Evolutionary conservation across 2,113 vertebrate genomes (phyloP).

Genomic region (Vimba vimba): DNA sequence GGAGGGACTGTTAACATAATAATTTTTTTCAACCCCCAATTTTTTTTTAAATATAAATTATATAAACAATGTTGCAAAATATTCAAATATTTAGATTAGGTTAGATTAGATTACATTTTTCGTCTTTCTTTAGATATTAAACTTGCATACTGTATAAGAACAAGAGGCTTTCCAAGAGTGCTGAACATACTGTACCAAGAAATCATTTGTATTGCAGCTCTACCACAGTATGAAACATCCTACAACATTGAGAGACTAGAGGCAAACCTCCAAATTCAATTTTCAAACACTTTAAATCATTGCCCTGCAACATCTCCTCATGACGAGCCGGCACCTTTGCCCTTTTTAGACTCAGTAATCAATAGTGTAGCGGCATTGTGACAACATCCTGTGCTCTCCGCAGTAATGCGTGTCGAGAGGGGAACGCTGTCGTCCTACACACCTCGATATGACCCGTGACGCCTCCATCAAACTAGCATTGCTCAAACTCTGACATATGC

Average conservation of each 20-base stretch:
- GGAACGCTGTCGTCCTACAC: constrained; percentile 41
- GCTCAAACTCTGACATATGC: constrained; percentile 47
- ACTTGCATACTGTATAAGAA: not conserved
- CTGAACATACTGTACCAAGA: not conserved
- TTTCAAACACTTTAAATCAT: not conserved
- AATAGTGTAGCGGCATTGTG: constrained; percentile 15
- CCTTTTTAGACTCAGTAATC: constrained; percentile 43
- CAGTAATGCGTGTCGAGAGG: constrained; percentile 5
- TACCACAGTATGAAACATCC: not conserved
- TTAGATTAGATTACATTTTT: too few species aligned
- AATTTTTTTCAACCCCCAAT: too few species aligned
- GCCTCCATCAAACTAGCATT: constrained; percentile 22
- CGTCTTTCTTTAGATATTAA: not conserved
- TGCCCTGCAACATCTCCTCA: not conserved
- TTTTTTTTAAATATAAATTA: too few species aligned
- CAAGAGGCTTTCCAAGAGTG: not conserved
- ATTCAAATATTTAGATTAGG: too few species aligned
- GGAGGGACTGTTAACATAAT: too few species aligned
- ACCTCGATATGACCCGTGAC: constrained; percentile 8
- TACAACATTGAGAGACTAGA: not conserved
- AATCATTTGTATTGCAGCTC: not conserved
- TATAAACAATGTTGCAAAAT: too few species aligned
- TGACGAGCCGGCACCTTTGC: constrained; percentile 12
- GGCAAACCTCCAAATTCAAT: not conserved
- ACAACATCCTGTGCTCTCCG: constrained; percentile 36